A percentile compares a stretch with the other conserved stretches of the same genome.
Conservation (phyloP, 2,113 vertebrate genomes). For the Galbula dea region DNA sequence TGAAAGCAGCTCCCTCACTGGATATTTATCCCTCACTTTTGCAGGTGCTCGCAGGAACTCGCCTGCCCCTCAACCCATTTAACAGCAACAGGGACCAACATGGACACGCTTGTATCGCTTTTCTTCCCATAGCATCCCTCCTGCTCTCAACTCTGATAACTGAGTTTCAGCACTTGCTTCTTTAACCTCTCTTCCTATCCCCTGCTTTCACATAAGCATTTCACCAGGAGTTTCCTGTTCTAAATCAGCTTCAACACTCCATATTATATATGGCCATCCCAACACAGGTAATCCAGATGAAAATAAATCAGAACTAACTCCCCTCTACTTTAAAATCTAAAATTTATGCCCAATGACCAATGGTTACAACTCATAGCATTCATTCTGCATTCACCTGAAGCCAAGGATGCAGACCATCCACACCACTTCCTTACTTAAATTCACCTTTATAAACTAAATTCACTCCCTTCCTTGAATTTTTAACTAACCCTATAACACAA, state of each 20-base stretch:
- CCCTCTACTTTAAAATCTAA: not conserved
- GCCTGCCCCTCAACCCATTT: not conserved
- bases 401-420: not conserved
- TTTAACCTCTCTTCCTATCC: not conserved
- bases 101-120: fast-evolving
- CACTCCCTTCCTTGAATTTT: not conserved
- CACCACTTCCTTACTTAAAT: not conserved
- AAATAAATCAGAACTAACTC: not conserved
- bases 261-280: not conserved
- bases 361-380: not conserved
- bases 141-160: not conserved
- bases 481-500: not conserved
- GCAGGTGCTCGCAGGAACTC: not conserved
- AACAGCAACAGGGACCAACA: not conserved
- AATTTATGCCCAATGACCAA: not conserved
- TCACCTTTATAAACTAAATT: not conserved
- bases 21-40: not conserved
- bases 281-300: not conserved
- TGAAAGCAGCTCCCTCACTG: not conserved
- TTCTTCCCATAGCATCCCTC: not conserved
- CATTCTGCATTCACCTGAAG: not conserved
- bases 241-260: not conserved
- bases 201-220: not conserved
- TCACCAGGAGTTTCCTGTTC: not conserved
- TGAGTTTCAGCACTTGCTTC: not conserved